These are phyloP conservation scores for Hypothenemus hampei DNA, from an alignment of 1,140 invertebrate genomes.

Conservation along the genomic window DNA sequence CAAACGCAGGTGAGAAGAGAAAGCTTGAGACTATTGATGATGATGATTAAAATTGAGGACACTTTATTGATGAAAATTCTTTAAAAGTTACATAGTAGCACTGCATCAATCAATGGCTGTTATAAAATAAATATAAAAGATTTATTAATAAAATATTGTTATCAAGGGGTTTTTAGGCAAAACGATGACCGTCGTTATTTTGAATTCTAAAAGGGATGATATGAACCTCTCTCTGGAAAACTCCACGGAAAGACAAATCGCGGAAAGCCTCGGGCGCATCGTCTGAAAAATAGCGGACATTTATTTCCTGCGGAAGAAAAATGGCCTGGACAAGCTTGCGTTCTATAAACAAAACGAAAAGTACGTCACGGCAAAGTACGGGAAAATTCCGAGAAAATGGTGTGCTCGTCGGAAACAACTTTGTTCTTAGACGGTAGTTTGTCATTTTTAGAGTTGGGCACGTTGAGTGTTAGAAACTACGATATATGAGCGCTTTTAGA, in stretches of 20 bases:
- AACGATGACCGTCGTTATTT: conserved; percentile 20
- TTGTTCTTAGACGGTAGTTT: conserved; percentile 20
- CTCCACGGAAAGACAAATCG: conserved; percentile 24
- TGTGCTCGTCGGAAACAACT: conserved; percentile 19
- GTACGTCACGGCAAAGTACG: conserved; percentile 5
- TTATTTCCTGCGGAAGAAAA: conserved; percentile 21
- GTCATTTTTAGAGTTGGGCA: conserved; percentile 19
- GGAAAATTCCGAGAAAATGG: conserved; percentile 20
- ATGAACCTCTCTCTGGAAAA: conserved; percentile 21
- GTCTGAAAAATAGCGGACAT: conserved; percentile 22
- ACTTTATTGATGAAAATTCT: too few relatives aligned
- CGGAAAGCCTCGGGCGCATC: conserved; percentile 20
- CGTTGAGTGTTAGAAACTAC: conserved; percentile 5
- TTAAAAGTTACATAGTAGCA: neutral
- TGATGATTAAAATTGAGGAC: neutral
- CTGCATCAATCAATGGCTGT: neutral
- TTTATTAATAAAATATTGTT: conserved; percentile 12
- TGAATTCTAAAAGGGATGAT: too few relatives aligned
- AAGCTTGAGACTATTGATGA: neutral
- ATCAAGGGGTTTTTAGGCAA: conserved; percentile 6
- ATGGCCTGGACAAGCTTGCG: conserved; percentile 25
- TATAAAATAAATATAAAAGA: neutral
- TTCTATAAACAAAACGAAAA: conserved; percentile 27
- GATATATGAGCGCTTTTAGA: conserved; percentile 19
- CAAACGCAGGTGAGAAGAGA: too few relatives aligned